These are phyloP conservation scores for Indri indri DNA, from an alignment of 2,113 vertebrate genomes.

Conservation along the genomic window DNA sequence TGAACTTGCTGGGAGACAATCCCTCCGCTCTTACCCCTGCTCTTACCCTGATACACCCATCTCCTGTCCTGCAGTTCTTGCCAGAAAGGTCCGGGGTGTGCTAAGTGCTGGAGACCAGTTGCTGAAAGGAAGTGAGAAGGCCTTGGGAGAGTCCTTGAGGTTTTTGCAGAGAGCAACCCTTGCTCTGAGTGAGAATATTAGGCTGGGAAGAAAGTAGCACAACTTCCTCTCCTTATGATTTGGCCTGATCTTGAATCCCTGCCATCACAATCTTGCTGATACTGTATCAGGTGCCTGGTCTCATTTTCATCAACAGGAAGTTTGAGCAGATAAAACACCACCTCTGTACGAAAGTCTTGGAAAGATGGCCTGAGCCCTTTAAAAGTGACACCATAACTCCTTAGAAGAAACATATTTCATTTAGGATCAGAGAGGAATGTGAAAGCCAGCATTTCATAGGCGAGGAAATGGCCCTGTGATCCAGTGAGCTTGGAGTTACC, in stretches of 20 bases:
- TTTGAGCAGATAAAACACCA: neutral
- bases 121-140: neutral
- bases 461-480: neutral
- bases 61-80: conserved; percentile 10
- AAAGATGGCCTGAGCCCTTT: neutral
- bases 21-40: conserved; percentile 33
- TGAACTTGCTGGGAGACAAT: conserved; percentile 84
- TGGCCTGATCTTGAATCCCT: accelerated
- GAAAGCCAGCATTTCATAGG: neutral
- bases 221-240: neutral
- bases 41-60: conserved; percentile 52
- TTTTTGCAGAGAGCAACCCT: neutral
- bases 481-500: neutral
- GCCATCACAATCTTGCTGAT: neutral
- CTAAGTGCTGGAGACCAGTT: neutral
- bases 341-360: neutral
- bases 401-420: accelerated
- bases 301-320: neutral
- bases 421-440: neutral
- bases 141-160: neutral
- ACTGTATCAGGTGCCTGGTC: neutral
- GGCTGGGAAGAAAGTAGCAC: neutral
- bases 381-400: neutral
- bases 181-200: neutral
- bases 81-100: neutral